Percentiles rank a stretch among this genome's conserved stretches.
phyloP scores from a whole-genome alignment of 2,888 invertebrate genomes.

The Chrysolina haemoptera region DNA sequence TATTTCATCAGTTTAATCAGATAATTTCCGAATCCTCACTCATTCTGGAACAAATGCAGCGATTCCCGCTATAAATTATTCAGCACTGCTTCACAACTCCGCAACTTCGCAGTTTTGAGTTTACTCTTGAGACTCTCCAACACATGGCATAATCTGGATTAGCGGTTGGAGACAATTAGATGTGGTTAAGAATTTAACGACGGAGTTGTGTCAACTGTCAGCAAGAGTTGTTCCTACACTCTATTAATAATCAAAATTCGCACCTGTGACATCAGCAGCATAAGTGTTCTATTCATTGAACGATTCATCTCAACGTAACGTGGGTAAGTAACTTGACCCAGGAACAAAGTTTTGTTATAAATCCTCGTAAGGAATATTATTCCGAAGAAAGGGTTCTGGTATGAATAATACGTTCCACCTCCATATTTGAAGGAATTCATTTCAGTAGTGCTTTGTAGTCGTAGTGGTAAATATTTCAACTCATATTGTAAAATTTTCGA shows the following conservation, averaged over 20 bases:
- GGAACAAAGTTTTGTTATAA: no score
- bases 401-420: no score
- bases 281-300: neutral
- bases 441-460: no score
- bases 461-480: no score
- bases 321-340: no score
- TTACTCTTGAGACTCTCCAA: constrained; percentile 33
- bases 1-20: neutral
- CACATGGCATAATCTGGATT: constrained; percentile 40
- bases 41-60: neutral
- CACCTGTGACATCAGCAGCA: neutral
- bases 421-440: no score
- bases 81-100: constrained; percentile 42
- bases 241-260: neutral
- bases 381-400: no score
- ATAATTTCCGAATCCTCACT: neutral
- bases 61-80: constrained; percentile 41
- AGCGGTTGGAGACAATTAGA: constrained; percentile 48
- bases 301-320: neutral
- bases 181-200: constrained; percentile 36
- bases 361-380: no score
- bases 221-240: neutral
- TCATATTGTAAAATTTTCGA: no score
- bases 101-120: constrained; percentile 46
- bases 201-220: constrained; percentile 10